Evolutionary conservation across 2,888 invertebrate species (phyloP), one percentile per base, ranked within the genome.

Genomic region (Ditula angustiorana): DNA sequence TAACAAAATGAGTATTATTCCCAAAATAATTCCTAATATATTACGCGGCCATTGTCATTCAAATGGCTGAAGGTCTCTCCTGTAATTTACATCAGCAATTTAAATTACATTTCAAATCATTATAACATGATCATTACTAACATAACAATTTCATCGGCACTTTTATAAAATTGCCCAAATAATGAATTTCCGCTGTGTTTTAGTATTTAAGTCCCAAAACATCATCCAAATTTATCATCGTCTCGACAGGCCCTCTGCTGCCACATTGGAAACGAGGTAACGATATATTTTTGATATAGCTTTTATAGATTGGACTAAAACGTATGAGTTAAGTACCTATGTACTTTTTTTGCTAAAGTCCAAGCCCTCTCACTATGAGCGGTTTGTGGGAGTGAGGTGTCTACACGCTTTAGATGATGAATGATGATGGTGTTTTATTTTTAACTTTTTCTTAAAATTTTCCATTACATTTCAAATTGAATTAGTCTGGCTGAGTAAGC

Each of bases 121-220:
- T 70, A 69, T 70, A 67, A 69, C 67, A 70, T 76, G 71, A 76
- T 74, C 61, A 69, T 68, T 64, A 59, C 61, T 37, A 52, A 55
- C 61, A 62, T 68, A 74, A 74, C 72, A 76, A 78, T 72, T 68
- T 66, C 57, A 72, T 75, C 73, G 66, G 66, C 67, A 66, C 53
- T 74, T 74, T 72, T 77, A 72, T 61, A 61, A 62, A 69, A 78
- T 79, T 76, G 79, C 41, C 69, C 73, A 81, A 80, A 84, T 82
- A 74, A 74, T 69, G 63, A 28, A 71, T 72, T 78, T 84, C 85
- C 85, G 81, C 67, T 44, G 59, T 49, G 21, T 65, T 66, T 47
- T 33, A 24, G 56, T 71, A 71, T 71, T 70, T 65, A 68, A 66
- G 23, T 49, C 23, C 55, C 16, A 33, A 50, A 67, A 37, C 13